These are phyloP conservation scores for Gastracanthus pulcherrimus DNA, from an alignment of 2,888 invertebrate species.

Conservation along the genomic window DNA sequence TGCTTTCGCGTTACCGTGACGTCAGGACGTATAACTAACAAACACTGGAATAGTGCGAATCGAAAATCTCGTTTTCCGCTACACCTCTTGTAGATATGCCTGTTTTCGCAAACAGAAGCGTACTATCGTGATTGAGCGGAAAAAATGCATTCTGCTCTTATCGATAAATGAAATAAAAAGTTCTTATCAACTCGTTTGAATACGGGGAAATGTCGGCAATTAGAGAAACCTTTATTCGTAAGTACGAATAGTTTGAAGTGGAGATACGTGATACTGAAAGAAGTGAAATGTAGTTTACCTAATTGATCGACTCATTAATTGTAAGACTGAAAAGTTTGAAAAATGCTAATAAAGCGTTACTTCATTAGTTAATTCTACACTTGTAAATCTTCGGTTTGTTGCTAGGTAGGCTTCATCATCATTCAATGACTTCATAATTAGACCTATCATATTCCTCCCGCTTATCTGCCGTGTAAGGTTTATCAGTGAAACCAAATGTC, in stretches of 20 bases:
- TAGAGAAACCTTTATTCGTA: neutral
- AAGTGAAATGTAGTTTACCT: no score
- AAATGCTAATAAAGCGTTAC: neutral
- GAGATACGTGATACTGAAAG: no score
- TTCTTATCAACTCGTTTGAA: neutral
- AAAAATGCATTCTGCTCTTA: neutral
- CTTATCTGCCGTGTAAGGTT: slow-evolving; percentile 26
- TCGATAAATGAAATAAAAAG: neutral
- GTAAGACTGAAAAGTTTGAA: no score
- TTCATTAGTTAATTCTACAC: neutral
- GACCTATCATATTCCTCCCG: slow-evolving; percentile 15
- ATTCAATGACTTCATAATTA: slow-evolving; percentile 25
- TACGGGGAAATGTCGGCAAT: neutral
- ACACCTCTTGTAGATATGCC: neutral
- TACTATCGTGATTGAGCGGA: no score
- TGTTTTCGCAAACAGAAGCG: no score
- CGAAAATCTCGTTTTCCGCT: neutral
- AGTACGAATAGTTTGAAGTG: neutral
- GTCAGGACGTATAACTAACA: neutral
- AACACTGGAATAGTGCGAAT: neutral
- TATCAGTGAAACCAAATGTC: slow-evolving; percentile 12
- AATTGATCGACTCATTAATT: no score
- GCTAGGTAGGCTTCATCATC: neutral
- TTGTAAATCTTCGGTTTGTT: neutral
- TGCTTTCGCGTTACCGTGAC: slow-evolving; percentile 27